These are phyloP conservation scores for Rhinichthys klamathensis DNA, from an alignment of 2,113 vertebrate species.

Conservation along the genomic window DNA sequence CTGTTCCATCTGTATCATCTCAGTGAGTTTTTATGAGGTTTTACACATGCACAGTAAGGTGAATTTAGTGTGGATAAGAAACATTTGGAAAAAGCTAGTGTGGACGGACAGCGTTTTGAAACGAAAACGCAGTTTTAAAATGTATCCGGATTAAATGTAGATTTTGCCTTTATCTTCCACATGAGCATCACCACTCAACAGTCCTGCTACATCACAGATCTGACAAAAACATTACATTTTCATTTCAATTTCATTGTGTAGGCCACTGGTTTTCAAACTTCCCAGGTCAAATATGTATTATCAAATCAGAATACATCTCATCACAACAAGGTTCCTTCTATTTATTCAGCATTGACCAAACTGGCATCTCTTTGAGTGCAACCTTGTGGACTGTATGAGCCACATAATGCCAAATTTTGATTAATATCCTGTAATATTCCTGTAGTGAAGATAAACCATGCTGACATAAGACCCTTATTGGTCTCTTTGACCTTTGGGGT, in stretches of 20 bases:
- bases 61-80: too few species aligned
- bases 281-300: not conserved
- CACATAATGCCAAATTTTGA: not conserved
- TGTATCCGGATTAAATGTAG: not conserved
- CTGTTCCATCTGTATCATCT: too few species aligned
- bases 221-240: not conserved
- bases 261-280: not conserved
- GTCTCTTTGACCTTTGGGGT: not conserved
- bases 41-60: too few species aligned
- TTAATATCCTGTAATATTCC: not conserved
- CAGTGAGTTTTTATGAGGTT: too few species aligned
- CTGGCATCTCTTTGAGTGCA: not conserved
- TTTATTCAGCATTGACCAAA: not conserved
- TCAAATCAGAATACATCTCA: not conserved
- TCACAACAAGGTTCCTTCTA: not conserved
- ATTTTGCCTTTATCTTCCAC: not conserved
- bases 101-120: too few species aligned
- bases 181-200: not conserved
- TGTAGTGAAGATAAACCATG: conserved; percentile 1
- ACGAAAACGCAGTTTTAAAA: too few species aligned
- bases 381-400: conserved; percentile 2
- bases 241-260: not conserved
- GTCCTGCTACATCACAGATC: not conserved
- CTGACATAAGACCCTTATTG: not conserved
- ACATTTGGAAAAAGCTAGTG: too few species aligned